phyloP scores from a whole-genome alignment of 2,113 vertebrate genomes.

The Piaya cayana region DNA sequence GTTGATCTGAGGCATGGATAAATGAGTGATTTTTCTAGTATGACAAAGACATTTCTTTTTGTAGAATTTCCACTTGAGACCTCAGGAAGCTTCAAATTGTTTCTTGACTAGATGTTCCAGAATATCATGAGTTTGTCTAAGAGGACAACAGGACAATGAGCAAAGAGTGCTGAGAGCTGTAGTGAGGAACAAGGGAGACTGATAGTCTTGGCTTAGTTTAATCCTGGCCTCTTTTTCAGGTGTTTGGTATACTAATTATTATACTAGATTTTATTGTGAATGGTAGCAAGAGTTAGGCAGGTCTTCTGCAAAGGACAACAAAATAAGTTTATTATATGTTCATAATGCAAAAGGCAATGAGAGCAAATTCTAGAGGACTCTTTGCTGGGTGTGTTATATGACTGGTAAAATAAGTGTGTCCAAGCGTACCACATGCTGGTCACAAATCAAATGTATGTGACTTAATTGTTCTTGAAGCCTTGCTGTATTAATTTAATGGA shows the following conservation, averaged over 20 bases:
- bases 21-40: background rate
- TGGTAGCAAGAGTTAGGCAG: background rate
- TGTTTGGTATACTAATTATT: background rate
- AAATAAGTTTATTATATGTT: background rate
- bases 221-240: background rate
- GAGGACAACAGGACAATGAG: background rate
- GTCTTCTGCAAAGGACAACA: background rate
- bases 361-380: background rate
- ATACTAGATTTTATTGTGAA: background rate
- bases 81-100: background rate
- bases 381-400: background rate
- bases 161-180: background rate
- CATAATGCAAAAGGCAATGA: background rate
- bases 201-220: background rate
- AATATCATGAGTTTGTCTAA: background rate
- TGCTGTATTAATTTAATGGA: constrained; percentile 9
- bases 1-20: background rate
- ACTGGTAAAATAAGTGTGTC: background rate
- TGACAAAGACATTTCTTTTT: background rate
- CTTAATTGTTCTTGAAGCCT: background rate
- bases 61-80: background rate
- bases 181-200: background rate
- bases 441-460: constrained; percentile 37
- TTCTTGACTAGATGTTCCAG: background rate
- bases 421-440: background rate